Conservation (phyloP, 35 echinoderm and acorn worm genomes). For the Stichopus chloronotus region DNA sequence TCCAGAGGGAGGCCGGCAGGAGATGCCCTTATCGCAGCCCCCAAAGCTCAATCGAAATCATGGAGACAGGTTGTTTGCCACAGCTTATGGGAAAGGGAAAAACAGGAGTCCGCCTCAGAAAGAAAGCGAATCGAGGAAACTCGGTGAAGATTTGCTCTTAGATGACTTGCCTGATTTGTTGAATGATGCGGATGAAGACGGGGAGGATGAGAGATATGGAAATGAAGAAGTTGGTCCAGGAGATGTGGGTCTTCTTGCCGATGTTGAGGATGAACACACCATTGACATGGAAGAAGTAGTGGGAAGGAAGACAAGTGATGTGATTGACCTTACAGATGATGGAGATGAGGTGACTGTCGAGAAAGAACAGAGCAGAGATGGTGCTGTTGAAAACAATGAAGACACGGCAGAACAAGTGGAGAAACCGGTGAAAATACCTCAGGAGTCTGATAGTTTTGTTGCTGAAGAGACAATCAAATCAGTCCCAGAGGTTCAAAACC, state of each 20-base stretch:
- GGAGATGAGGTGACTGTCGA: neutral
- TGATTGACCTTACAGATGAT: neutral
- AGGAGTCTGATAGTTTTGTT: neutral
- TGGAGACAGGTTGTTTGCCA: slow-evolving; percentile 65
- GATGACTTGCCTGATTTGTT: slow-evolving; percentile 53
- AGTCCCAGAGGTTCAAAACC: neutral
- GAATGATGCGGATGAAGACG: slow-evolving; percentile 43
- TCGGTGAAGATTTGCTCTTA: neutral
- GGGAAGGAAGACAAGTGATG: neutral
- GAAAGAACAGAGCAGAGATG: neutral
- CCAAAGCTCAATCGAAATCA: slow-evolving; percentile 62
- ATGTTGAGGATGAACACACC: neutral
- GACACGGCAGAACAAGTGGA: neutral
- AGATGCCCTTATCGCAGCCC: slow-evolving; percentile 50
- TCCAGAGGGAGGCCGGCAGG: neutral
- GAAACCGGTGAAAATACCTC: too few relatives aligned
- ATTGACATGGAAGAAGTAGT: neutral
- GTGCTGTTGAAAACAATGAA: too few relatives aligned
- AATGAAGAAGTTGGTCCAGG: neutral
- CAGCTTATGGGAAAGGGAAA: slow-evolving; percentile 37
- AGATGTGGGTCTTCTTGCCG: slow-evolving; percentile 15
- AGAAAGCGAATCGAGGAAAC: neutral
- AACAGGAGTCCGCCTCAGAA: slow-evolving; percentile 23
- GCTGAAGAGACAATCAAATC: neutral
- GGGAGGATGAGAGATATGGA: slow-evolving; percentile 30